Percentiles rank a stretch among this genome's conserved stretches.
phyloP scores from a whole-genome alignment of 2,113 vertebrate species.

The Carlito syrichta region DNA sequence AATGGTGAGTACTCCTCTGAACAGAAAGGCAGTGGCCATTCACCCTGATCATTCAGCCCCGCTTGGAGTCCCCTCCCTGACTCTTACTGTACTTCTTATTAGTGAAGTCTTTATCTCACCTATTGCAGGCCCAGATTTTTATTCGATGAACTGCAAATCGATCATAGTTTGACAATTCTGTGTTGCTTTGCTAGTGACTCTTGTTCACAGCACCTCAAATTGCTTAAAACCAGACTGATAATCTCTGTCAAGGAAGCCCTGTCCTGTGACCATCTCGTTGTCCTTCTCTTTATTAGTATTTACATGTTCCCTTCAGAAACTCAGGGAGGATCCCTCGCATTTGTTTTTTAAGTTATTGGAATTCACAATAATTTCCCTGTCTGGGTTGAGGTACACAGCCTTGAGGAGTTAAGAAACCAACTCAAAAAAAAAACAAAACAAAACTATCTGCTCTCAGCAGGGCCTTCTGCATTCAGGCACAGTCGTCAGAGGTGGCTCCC shows the following conservation, averaged over 20 bases:
- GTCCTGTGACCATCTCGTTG: neutral
- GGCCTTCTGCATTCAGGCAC: neutral
- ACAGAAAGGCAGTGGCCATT: neutral
- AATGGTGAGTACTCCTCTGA: neutral
- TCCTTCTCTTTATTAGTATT: neutral
- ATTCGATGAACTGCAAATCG: neutral
- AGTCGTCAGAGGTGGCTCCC: rapidly evolving
- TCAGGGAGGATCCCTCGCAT: neutral
- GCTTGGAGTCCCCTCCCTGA: neutral
- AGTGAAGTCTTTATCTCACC: neutral
- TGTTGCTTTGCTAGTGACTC: neutral
- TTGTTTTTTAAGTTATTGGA: neutral
- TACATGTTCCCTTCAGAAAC: neutral
- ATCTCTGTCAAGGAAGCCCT: neutral
- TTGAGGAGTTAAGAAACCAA: neutral
- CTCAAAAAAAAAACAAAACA: no score
- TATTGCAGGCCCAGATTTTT: neutral
- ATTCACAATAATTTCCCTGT: neutral
- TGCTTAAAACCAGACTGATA: neutral
- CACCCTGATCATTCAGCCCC: rapidly evolving
- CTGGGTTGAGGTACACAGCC: neutral
- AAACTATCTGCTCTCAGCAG: neutral
- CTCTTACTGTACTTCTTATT: neutral
- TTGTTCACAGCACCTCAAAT: neutral
- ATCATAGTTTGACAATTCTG: neutral